Base-by-base conservation (phyloP, 1,140 invertebrate species). In the Drosophila parabipectinata region DNA sequence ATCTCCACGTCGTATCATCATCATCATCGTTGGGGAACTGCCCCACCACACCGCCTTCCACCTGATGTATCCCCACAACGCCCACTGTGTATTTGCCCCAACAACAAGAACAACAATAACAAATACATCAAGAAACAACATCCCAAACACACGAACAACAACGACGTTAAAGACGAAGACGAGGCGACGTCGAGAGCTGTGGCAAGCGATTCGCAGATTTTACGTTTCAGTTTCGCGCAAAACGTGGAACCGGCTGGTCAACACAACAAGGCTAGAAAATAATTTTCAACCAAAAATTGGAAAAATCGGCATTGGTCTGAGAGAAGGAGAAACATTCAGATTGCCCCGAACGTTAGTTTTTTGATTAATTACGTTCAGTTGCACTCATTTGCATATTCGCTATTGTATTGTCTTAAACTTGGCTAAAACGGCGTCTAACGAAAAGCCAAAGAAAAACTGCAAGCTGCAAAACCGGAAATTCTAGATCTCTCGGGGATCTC, bases 211-310 rank as follows among this genome's bases (percentile, higher is more conserved):
- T 80, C 78, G 73, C 77, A 77, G 78, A 87, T 83, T 90, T 83
- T 78, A 67, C 76, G 60, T 78, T 90, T 90, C 87, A 90, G 85
- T 90, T 83, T 90, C 71, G 79, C 90, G 82, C 64, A 90, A 83
- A 87, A 76, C 87, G 82, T 90, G 81, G 82, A 87, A 80, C 74
- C 77, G 82, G 64, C 62, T 79, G 87, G 87, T 90, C 73, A 83
- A 61, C 58, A 39, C 61, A 44, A 45, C 47, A 77, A 72, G 54
- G 68, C 34, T 62, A 45, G 53, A 66, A 62, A 52, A 21, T 34
- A 55, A 63, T 59, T 56, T 50, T 52, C 66, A 34, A 15, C n/a
- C 44, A 45, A 75, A 71, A 63, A 60, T 68, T 47, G 45, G 45
- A 76, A 61, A 71, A 72, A 66, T 63, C 59, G 51, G 54, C 64